These are phyloP conservation scores for Serilophus lunatus DNA, from an alignment of 2,113 vertebrate genomes.

Conservation along the genomic window DNA sequence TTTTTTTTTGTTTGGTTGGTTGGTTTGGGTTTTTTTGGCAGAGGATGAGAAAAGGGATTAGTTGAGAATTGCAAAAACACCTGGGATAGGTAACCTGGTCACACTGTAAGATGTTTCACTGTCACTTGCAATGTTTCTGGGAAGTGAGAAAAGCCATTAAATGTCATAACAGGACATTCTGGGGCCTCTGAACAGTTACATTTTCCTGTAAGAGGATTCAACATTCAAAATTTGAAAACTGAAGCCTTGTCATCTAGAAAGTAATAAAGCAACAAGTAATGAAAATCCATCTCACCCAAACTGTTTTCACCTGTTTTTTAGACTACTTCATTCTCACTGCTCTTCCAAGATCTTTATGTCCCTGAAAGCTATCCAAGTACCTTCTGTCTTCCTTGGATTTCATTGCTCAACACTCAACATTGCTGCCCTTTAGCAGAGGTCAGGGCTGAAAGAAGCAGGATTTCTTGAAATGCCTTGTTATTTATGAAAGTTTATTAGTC, in stretches of 20 bases:
- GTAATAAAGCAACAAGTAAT: background rate
- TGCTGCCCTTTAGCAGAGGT: background rate
- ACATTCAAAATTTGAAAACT: background rate
- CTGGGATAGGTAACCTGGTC: background rate
- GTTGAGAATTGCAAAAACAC: background rate
- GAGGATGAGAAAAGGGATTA: background rate
- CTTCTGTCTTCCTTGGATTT: background rate
- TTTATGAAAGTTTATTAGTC: slow-evolving; percentile 14
- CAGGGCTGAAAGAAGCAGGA: background rate
- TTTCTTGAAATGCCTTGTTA: background rate
- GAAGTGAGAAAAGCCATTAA: background rate
- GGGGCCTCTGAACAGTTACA: background rate
- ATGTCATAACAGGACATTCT: background rate
- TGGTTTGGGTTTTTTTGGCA: background rate
- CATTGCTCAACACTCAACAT: background rate
- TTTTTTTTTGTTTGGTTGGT: too few relatives aligned
- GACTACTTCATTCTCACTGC: background rate
- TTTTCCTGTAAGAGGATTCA: background rate
- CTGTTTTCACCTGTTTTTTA: background rate
- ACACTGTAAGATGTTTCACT: background rate
- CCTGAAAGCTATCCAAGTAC: background rate
- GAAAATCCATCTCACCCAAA: background rate
- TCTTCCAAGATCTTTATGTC: background rate
- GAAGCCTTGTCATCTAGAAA: background rate
- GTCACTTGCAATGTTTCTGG: background rate